A percentile compares a stretch with the other conserved stretches of the same genome.
Evolutionary conservation across 2,888 invertebrate species (phyloP).

Genomic region (Phortica okadai): DNA sequence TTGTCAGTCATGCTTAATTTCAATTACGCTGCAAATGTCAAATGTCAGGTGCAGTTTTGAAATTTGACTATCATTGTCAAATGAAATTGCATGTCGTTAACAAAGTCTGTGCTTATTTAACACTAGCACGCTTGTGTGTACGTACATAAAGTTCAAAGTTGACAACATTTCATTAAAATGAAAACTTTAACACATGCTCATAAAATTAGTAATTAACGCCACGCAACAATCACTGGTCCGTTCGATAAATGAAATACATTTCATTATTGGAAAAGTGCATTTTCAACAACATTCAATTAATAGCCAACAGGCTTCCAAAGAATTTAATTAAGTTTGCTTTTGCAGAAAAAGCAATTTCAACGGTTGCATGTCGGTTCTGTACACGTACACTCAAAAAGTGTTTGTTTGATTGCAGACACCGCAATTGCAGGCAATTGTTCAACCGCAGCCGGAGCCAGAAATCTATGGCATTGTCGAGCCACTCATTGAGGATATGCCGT

Average conservation of each 20-base stretch:
- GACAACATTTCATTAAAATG: background rate
- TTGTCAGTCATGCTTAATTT: too few species aligned
- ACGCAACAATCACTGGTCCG: too few species aligned
- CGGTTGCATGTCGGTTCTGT: background rate
- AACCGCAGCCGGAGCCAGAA: conserved; percentile 55
- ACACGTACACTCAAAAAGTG: conserved; percentile 3
- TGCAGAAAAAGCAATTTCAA: background rate
- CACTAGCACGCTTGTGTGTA: background rate
- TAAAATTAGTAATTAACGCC: too few species aligned
- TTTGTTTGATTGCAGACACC: background rate
- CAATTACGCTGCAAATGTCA: too few species aligned
- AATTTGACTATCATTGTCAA: too few species aligned
- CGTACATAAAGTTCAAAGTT: conserved; percentile 7
- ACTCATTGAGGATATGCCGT: conserved; percentile 83
- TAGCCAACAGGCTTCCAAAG: background rate
- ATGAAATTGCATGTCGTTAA: too few species aligned
- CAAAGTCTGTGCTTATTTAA: background rate
- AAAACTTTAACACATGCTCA: too few species aligned
- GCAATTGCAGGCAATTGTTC: background rate
- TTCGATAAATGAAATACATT: too few species aligned
- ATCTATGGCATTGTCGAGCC: conserved; percentile 75
- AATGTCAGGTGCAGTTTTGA: too few species aligned
- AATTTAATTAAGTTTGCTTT: background rate
- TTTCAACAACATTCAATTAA: too few species aligned
- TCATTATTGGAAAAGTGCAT: too few species aligned